Conservation (phyloP, 2,797 vertebrate genomes). For the Nyctibius grandis region DNA sequence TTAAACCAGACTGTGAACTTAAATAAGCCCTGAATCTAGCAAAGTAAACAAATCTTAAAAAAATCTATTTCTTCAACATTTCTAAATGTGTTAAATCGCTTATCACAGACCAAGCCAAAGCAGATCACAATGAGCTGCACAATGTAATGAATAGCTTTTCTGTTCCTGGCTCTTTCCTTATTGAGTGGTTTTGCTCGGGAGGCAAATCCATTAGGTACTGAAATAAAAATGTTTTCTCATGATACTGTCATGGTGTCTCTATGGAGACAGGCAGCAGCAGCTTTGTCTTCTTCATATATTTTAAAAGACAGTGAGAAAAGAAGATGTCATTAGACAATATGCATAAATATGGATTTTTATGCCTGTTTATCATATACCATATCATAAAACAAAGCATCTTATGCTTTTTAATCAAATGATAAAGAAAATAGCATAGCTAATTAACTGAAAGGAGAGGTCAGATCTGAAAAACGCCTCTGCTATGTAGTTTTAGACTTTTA, state of each 20-base stretch:
- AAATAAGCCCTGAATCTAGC: neutral
- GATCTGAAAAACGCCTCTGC: neutral
- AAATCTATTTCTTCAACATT: neutral
- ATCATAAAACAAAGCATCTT: neutral
- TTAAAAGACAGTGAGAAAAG: neutral
- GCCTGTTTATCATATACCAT: neutral
- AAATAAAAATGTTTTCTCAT: conserved; percentile 57
- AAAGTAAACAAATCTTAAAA: neutral
- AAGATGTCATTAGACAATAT: neutral
- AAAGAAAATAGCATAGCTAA: neutral
- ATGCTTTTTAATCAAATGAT: neutral
- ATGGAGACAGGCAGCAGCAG: conserved; percentile 24
- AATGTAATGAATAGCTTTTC: conserved; percentile 39
- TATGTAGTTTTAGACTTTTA: neutral
- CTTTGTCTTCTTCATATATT: conserved; percentile 28
- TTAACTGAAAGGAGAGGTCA: neutral
- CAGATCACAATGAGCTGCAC: neutral
- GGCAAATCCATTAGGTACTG: conserved; percentile 34
- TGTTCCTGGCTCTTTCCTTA: conserved; percentile 28
- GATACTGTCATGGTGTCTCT: conserved; percentile 42
- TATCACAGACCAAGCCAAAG: neutral
- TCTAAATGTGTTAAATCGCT: conserved; percentile 30
- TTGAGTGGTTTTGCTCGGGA: conserved; percentile 51
- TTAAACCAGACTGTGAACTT: neutral
- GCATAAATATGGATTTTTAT: neutral